phyloP scores from a whole-genome alignment of 2,113 vertebrate species.

The Casuarius casuarius region DNA sequence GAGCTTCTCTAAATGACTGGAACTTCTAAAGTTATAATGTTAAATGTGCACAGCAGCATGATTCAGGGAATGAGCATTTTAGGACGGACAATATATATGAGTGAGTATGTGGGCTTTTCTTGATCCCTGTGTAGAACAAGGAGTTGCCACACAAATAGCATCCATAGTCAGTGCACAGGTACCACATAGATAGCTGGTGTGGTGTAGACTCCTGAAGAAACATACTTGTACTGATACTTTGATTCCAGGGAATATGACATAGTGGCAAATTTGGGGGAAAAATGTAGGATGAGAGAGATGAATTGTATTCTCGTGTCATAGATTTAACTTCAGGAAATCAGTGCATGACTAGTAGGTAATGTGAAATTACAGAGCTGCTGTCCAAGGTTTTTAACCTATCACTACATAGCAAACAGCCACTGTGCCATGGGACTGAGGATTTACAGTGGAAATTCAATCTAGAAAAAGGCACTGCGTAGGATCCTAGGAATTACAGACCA shows the following conservation, averaged over 20 bases:
- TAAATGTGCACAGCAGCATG: background rate
- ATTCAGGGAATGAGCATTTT: background rate
- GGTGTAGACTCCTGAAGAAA: background rate
- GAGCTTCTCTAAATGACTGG: background rate
- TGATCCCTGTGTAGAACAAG: background rate
- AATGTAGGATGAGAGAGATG: background rate
- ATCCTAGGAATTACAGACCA: background rate
- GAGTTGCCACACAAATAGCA: background rate
- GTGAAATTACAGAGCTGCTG: background rate
- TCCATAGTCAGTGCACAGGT: background rate
- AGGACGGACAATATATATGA: background rate
- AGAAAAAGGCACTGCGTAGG: background rate
- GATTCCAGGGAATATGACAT: background rate
- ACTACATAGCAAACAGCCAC: background rate
- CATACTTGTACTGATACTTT: background rate
- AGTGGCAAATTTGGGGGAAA: background rate
- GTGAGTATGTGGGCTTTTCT: background rate
- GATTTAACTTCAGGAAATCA: background rate
- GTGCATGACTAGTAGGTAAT: background rate
- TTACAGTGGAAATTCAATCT: background rate
- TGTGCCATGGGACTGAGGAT: background rate
- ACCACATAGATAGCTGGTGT: background rate
- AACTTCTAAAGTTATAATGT: background rate
- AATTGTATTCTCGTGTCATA: background rate
- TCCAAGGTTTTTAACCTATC: background rate